Evolutionary conservation across 1,140 invertebrate genomes (phyloP), one percentile per base, ranked within the genome.

Genomic region (Cataglyphis hispanica): DNA sequence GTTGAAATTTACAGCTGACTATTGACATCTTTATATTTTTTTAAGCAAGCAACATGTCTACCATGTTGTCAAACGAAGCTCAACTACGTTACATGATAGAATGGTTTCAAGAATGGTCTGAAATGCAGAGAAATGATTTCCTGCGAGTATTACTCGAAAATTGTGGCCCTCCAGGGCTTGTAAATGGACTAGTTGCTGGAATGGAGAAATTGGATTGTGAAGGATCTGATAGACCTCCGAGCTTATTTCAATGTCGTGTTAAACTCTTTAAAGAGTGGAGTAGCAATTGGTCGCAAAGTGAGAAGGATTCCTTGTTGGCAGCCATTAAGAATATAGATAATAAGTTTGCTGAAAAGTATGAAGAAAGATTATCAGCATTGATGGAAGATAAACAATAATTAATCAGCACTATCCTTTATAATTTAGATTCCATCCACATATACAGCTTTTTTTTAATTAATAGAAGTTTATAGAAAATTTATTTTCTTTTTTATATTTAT

Each of bases 31-130:
- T 19, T 61, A 37, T 50, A 53, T 88, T 88, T 84, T 72, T 87
- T 87, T 43, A 60, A 93, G 87, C 70, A 88, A 76, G 88, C 40
- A 92, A 91, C 40, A 95, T 95, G 94, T 93, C 94, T 85, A 89
- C 95, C 50, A 93, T 94, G 6, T 88, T 96, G 67, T 96, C 96
- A 0, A 96, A 95, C 69, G 97, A 97, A 91, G 96, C 96, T 8
- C 97, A 98, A 93, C 94, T 98, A 72, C 95, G 97, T 67, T 98
- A 98, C 92, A 94, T 98, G 75, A 93, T 97, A 46, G 97, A 98
- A 92, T 99, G 98, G 98, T 99, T 99, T 93, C 96, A 96, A 91
- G 97, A 98, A 93, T 98, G 98, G 96, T 98, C 98, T 92, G 97
- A 98, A 89, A 96, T 98, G 94, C 98, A 99, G 93, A 96, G 97